Percentiles rank a stretch among this genome's conserved stretches.
These are phyloP conservation scores for Sebastes paucispinis DNA, from an alignment of 2,797 vertebrate genomes.

Conservation along the genomic window DNA sequence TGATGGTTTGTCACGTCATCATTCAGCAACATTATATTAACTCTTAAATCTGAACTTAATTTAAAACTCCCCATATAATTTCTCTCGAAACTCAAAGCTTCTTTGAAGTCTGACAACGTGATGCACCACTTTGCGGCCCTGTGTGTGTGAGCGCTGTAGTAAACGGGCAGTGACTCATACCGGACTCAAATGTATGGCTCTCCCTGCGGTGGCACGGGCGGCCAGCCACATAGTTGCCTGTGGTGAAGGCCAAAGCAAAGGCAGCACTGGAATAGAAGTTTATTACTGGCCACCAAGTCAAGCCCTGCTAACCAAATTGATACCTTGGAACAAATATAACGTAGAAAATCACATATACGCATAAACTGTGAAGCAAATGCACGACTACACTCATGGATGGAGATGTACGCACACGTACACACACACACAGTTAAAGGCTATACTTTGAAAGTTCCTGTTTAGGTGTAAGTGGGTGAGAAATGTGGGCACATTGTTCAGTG, in stretches of 20 bases:
- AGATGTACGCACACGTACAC: conserved; percentile 12
- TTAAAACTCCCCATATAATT: background rate
- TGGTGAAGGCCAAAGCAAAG: conserved; percentile 61
- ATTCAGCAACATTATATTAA: background rate
- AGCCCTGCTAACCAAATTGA: conserved; percentile 76
- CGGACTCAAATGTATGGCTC: conserved; percentile 59
- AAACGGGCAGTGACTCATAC: conserved; percentile 50
- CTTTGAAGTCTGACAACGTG: conserved; percentile 28
- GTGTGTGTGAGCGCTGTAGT: conserved; percentile 36
- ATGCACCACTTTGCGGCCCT: conserved; percentile 18
- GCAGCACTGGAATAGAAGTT: conserved; percentile 78
- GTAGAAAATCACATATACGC: conserved; percentile 75
- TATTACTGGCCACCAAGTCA: conserved; percentile 79
- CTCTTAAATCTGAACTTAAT: background rate
- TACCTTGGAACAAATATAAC: conserved; percentile 79
- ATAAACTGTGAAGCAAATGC: conserved; percentile 66
- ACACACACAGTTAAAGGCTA: conserved; percentile 42
- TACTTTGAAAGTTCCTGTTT: conserved; percentile 75
- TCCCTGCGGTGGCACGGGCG: conserved; percentile 56
- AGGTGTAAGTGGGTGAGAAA: conserved; percentile 76
- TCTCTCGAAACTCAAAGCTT: background rate
- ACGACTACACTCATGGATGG: background rate
- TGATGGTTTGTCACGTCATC: background rate
- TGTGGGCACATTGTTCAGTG: conserved; percentile 52
- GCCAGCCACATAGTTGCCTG: conserved; percentile 72